Conservation (phyloP, 2,888 invertebrate species). For the Parelbella ahira region DNA sequence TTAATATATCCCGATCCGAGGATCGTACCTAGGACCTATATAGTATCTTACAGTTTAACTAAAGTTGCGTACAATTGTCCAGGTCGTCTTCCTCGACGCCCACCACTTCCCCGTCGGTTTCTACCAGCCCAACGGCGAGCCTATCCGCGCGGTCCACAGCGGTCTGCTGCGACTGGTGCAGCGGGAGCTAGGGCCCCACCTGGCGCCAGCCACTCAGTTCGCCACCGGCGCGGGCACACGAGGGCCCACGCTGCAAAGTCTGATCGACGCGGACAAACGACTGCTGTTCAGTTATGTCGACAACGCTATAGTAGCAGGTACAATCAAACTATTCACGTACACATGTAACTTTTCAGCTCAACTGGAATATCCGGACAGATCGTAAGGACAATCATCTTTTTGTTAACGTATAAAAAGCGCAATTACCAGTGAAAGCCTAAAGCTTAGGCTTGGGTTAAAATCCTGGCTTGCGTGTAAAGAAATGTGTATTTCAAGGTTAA, state of each 20-base stretch:
- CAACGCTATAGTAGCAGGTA: conserved; percentile 60
- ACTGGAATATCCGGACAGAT: too few relatives aligned
- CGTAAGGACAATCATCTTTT: too few relatives aligned
- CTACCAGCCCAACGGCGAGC: conserved; percentile 61
- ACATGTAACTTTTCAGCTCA: too few relatives aligned
- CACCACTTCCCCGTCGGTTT: conserved; percentile 89
- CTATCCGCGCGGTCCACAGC: conserved; percentile 72
- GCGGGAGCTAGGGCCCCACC: conserved; percentile 77
- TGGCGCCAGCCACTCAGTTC: conserved; percentile 67
- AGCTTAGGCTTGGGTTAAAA: too few relatives aligned
- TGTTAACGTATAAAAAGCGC: too few relatives aligned
- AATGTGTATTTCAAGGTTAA: too few relatives aligned
- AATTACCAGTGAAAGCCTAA: too few relatives aligned
- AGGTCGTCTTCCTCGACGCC: conserved; percentile 88
- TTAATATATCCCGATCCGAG: too few relatives aligned
- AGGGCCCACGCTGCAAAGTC: conserved; percentile 69
- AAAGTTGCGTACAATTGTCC: conserved; percentile 15
- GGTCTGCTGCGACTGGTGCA: conserved; percentile 78
- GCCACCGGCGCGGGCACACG: conserved; percentile 56
- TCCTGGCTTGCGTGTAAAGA: too few relatives aligned
- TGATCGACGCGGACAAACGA: conserved; percentile 68
- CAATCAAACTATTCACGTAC: too few relatives aligned
- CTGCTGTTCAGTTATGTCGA: conserved; percentile 81
- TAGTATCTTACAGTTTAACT: too few relatives aligned
- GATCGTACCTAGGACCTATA: too few relatives aligned